Evolutionary conservation across 2,888 invertebrate genomes (phyloP), one percentile per base, ranked within the genome.

Genomic region (Diarsia dahlii): DNA sequence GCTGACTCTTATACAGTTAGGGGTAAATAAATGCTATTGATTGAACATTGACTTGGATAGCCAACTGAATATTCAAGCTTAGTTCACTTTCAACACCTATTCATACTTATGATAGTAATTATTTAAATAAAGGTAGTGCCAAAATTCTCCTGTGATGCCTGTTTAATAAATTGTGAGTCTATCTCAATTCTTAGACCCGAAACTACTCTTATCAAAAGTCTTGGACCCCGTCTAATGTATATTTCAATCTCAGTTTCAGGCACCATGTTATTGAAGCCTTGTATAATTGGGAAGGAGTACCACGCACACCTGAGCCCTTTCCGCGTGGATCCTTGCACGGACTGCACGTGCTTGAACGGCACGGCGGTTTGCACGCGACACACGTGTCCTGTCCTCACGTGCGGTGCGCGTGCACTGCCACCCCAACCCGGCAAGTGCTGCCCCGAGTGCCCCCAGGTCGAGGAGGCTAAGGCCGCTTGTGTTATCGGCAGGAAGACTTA

Each of bases 311-410:
- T 97, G 48, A 97, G 97, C 56, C 95, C 97, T 28, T 98, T 98
- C 89, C 97, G 94, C 81, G 97, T 97, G 65, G 98, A 98, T 91
- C 97, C 97, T 1, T 99, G 99, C 95, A 99, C 99, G 0, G 97
- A 97, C 70, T 99, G 99, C 95, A 97, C 97, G 15, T 99, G 99
- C 91, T 92, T 97, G 87, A 98, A 98, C 88, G 98, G 98, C 63
- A 98, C 98, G 8, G 97, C 98, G 0, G 97, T 98, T 68, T 99
- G 99, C 94, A 97, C 97, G 75, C 97, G 98, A 20, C 97, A 97
- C 86, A 98, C 99, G 0, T 99, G 99, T 89, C 99, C 99, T 0
- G 98, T 99, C n/a, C 97, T 99, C 3, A 97, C 99, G 76, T 98
- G 99, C 90, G 99, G 99, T 81, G 97, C 98, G 0, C 97, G 97